A percentile compares a stretch with the other conserved stretches of the same genome.
Conservation (phyloP, 1,140 invertebrate genomes). For the Hestina assimilis region DNA sequence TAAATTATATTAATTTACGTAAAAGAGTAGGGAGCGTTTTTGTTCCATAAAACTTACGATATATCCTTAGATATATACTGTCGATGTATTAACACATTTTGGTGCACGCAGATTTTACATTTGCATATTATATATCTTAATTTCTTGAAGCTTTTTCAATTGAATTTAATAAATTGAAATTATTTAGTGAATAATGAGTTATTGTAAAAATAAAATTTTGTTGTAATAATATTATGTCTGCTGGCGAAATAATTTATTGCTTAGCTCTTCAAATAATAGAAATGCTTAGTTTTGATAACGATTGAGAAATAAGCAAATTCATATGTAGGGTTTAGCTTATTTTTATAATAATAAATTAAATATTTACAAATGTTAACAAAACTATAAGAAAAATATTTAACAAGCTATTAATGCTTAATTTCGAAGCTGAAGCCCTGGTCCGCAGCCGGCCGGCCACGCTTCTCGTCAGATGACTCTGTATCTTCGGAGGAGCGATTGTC, state of each 20-base stretch:
- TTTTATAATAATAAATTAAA: conserved; percentile 43
- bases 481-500: conserved; percentile 67
- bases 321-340: background rate
- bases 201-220: no score
- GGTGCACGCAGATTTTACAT: no score
- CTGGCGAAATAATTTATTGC: conserved; percentile 20
- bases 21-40: no score
- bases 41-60: no score
- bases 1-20: no score
- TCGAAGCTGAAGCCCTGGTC: conserved; percentile 68
- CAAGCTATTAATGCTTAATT: conserved; percentile 49
- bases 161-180: no score
- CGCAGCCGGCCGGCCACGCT: conserved; percentile 47
- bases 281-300: conserved; percentile 11
- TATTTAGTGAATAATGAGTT: no score
- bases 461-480: conserved; percentile 59
- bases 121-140: no score
- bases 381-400: conserved; percentile 51
- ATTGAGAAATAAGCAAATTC: background rate
- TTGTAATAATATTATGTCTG: background rate
- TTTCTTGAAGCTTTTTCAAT: no score
- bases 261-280: background rate
- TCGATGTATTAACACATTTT: no score
- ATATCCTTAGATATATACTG: no score
- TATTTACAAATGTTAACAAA: conserved; percentile 74